Evolutionary conservation across 2,113 vertebrate genomes (phyloP).

Genomic region (Anguilla rostrata): DNA sequence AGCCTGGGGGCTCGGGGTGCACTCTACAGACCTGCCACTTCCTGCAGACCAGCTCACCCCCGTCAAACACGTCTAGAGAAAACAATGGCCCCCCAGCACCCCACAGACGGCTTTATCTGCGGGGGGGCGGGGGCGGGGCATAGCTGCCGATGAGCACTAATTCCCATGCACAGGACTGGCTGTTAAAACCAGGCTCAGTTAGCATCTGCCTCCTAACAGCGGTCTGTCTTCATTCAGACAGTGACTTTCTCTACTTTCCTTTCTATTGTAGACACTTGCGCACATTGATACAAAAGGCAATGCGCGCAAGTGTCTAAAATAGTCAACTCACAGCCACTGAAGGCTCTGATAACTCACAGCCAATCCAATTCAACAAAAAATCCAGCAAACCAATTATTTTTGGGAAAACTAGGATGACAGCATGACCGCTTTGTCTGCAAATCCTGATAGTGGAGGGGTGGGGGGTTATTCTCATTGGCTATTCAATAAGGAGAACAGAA

Average conservation of each 20-base stretch:
- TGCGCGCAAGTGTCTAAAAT: too few species aligned
- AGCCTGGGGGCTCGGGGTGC: slow-evolving; percentile 22
- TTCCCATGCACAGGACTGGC: background rate
- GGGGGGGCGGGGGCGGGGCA: background rate
- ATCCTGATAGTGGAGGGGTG: background rate
- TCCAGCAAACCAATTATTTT: background rate
- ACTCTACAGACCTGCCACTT: slow-evolving; percentile 23
- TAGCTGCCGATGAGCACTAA: background rate
- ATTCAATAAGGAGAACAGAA: background rate
- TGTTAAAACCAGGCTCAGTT: background rate
- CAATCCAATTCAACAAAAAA: background rate
- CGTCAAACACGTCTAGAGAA: slow-evolving; percentile 26
- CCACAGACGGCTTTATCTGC: background rate
- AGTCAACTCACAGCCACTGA: too few species aligned
- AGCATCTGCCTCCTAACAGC: background rate
- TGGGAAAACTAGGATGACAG: background rate
- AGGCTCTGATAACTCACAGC: background rate
- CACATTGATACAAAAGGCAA: background rate
- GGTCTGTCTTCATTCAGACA: background rate
- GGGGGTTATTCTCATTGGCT: background rate
- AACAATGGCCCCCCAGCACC: background rate
- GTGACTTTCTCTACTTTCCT: background rate
- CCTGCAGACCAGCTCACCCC: slow-evolving; percentile 26
- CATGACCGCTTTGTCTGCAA: background rate
- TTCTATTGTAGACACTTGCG: background rate